Conservation (phyloP, 2,888 invertebrate genomes). For the Dolomedes plantarius region DNA sequence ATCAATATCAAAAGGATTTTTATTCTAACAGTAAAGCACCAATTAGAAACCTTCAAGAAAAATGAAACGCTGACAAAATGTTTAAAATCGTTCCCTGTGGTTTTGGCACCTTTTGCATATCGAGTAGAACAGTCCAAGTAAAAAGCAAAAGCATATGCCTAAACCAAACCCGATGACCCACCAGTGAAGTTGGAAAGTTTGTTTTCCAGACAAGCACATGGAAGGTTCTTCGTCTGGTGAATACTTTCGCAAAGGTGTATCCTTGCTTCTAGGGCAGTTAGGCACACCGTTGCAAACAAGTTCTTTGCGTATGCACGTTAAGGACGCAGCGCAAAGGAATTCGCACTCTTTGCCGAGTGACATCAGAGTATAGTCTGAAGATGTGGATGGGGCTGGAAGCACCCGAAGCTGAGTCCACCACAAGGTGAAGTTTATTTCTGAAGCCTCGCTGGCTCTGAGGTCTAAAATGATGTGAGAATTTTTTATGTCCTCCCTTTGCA, state of each 20-base stretch:
- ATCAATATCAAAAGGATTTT: conserved; percentile 23
- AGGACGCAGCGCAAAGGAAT: conserved; percentile 88
- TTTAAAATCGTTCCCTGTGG: conserved; percentile 65
- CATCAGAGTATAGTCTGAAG: conserved; percentile 70
- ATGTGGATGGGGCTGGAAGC: conserved; percentile 67
- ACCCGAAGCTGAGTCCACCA: conserved; percentile 72
- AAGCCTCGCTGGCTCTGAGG: conserved; percentile 60
- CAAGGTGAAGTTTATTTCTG: conserved; percentile 66
- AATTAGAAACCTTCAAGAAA: conserved; percentile 39
- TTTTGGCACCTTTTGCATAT: conserved; percentile 65
- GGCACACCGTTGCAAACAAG: conserved; percentile 91
- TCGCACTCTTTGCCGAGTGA: conserved; percentile 81
- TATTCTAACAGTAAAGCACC: conserved; percentile 67
- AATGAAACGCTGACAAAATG: neutral
- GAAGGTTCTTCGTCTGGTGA: conserved; percentile 69
- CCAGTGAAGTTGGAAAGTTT: conserved; percentile 64
- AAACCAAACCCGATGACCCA: conserved; percentile 68
- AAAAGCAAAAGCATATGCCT: conserved; percentile 53
- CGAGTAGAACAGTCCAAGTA: conserved; percentile 57
- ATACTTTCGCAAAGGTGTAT: conserved; percentile 75
- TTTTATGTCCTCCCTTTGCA: conserved; percentile 64
- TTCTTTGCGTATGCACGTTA: conserved; percentile 88
- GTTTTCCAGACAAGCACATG: conserved; percentile 51
- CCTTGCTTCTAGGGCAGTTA: conserved; percentile 81
- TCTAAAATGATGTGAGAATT: conserved; percentile 62